Evolutionary conservation across 2,888 invertebrate genomes (phyloP).

Genomic region (Lobophora halterata): DNA sequence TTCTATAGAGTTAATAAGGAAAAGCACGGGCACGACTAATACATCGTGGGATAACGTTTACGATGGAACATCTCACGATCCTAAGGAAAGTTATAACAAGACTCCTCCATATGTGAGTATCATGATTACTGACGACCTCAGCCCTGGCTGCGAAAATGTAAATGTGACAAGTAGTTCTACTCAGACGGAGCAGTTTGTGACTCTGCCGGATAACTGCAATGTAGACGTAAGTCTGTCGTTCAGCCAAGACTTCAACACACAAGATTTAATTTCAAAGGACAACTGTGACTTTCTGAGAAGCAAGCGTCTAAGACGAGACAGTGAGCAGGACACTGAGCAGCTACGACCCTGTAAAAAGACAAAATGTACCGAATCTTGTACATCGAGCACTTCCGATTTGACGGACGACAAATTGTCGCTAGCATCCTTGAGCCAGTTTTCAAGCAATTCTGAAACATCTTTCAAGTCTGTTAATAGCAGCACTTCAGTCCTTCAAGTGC

Average conservation of each 20-base stretch:
- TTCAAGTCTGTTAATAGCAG: slow-evolving; percentile 69
- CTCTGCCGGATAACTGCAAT: slow-evolving; percentile 41
- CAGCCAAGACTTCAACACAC: slow-evolving; percentile 49
- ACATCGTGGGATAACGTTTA: slow-evolving; percentile 62
- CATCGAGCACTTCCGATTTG: slow-evolving; percentile 52
- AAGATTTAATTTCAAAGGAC: slow-evolving; percentile 49
- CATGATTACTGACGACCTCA: slow-evolving; percentile 51
- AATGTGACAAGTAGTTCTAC: slow-evolving; percentile 49
- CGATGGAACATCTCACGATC: slow-evolving; percentile 38
- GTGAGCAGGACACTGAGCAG: slow-evolving; percentile 45
- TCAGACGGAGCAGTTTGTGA: slow-evolving; percentile 53
- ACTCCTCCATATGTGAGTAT: slow-evolving; percentile 60
- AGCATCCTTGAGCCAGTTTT: slow-evolving; percentile 44
- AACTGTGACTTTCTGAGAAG: slow-evolving; percentile 46
- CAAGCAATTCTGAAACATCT: slow-evolving; percentile 48
- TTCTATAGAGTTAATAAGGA: slow-evolving; percentile 63
- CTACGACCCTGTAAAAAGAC: slow-evolving; percentile 58
- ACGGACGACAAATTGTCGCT: slow-evolving; percentile 39
- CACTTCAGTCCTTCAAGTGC: slow-evolving; percentile 59
- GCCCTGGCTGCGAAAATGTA: slow-evolving; percentile 38
- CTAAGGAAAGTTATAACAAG: slow-evolving; percentile 43
- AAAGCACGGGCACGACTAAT: slow-evolving; percentile 50
- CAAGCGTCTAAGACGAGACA: slow-evolving; percentile 57
- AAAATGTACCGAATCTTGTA: slow-evolving; percentile 53
- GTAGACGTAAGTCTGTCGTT: slow-evolving; percentile 57